Percentiles rank a stretch among this genome's conserved stretches.
Evolutionary conservation across 2,888 invertebrate genomes (phyloP).

Genomic region (Oasisia sp.): DNA sequence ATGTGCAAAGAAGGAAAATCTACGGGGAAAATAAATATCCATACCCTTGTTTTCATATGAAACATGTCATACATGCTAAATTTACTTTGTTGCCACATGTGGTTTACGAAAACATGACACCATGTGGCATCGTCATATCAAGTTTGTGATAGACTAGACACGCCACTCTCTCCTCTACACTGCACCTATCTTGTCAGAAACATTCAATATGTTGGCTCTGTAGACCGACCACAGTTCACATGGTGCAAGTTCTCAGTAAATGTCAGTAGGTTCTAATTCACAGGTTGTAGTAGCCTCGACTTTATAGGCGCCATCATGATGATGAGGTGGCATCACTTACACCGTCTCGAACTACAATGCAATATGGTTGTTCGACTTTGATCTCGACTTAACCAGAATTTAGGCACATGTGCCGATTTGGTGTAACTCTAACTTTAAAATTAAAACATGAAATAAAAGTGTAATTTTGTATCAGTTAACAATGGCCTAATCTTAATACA

Average conservation of each 20-base stretch:
- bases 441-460: too few species aligned
- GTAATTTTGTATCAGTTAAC: too few species aligned
- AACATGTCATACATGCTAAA: not conserved
- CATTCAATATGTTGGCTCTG: not conserved
- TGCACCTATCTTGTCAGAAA: not conserved
- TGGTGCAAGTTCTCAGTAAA: not conserved
- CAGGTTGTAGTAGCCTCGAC: not conserved
- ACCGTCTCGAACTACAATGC: too few species aligned
- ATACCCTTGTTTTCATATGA: not conserved
- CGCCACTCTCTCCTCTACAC: not conserved
- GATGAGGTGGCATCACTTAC: too few species aligned
- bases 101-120: not conserved
- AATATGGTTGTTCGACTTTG: too few species aligned
- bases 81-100: not conserved
- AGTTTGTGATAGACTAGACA: not conserved
- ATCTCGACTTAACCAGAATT: too few species aligned
- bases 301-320: too few species aligned
- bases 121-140: not conserved
- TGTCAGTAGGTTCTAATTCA: not conserved
- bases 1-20: not conserved
- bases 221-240: not conserved
- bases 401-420: too few species aligned
- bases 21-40: not conserved
- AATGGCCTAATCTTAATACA: too few species aligned
- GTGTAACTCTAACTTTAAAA: too few species aligned